These are phyloP conservation scores for Scaptomyza montana DNA, from an alignment of 1,140 invertebrate species.

Conservation along the genomic window DNA sequence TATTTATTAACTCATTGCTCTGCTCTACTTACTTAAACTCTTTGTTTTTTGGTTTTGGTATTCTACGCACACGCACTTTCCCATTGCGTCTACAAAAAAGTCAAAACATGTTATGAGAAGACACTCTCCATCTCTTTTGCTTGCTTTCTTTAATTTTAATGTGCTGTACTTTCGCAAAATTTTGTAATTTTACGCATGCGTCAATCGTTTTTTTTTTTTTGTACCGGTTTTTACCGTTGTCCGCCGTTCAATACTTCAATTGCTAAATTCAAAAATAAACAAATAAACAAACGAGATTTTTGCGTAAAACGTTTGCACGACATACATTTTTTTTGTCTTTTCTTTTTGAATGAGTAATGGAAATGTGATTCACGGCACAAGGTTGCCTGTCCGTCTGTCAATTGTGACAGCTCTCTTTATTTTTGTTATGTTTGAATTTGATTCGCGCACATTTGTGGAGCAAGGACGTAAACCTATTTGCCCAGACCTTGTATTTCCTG, in stretches of 20 bases:
- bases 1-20: conserved; percentile 9
- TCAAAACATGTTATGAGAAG: conserved; percentile 16
- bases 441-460: conserved; percentile 56
- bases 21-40: conserved; percentile 35
- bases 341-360: conserved; percentile 61
- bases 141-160: neutral
- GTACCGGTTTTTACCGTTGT: conserved; percentile 62
- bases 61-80: conserved; percentile 77
- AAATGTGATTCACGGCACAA: conserved; percentile 61
- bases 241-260: conserved; percentile 42
- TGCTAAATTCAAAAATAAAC: conserved; percentile 76
- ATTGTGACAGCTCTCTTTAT: conserved; percentile 73
- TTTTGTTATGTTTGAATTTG: conserved; percentile 29
- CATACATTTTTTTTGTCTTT: conserved; percentile 14
- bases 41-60: conserved; percentile 34
- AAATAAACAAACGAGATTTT: conserved; percentile 55
- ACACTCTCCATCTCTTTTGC: conserved; percentile 28
- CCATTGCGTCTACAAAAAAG: conserved; percentile 17
- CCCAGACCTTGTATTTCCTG: conserved; percentile 74
- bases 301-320: conserved; percentile 49
- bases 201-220: conserved; percentile 31
- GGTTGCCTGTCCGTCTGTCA: conserved; percentile 53
- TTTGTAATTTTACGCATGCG: conserved; percentile 75
- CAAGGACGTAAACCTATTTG: conserved; percentile 68
- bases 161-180: conserved; percentile 75